These are phyloP conservation scores for Aurelia sp. DNA, from an alignment of 30 jellyfish, hydroid and myxozoan species.

Conservation along the genomic window DNA sequence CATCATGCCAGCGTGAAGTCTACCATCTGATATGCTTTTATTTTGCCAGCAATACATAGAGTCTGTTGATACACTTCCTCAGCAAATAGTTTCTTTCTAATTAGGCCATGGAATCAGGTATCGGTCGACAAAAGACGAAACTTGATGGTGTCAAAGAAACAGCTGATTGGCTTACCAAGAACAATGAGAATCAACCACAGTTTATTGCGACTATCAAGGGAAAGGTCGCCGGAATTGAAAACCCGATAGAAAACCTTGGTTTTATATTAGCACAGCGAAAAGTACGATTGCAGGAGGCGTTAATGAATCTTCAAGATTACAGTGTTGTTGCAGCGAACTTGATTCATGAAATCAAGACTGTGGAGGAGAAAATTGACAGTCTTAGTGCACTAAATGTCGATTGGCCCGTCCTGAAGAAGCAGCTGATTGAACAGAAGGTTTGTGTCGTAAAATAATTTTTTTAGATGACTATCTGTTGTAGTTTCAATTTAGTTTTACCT, in stretches of 20 bases:
- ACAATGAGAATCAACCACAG: conserved; percentile 80
- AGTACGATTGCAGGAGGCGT: conserved; percentile 70
- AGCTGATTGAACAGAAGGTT: conserved; percentile 72
- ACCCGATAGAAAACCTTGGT: conserved; percentile 74
- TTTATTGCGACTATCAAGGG: conserved; percentile 80
- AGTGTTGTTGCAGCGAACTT: conserved; percentile 68
- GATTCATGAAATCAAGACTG: conserved; percentile 51
- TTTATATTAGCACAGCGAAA: conserved; percentile 67
- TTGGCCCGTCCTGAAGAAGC: conserved; percentile 75
- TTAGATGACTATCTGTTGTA: no score
- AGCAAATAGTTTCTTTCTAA: no score
- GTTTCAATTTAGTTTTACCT: no score
- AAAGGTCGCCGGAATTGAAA: conserved; percentile 58
- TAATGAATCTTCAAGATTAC: conserved; percentile 71
- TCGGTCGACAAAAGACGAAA: conserved; percentile 64
- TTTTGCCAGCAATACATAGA: no score
- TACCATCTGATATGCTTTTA: no score
- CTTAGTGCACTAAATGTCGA: conserved; percentile 73
- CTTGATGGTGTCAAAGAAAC: conserved; percentile 72
- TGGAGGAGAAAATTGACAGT: conserved; percentile 24
- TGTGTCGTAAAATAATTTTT: neutral
- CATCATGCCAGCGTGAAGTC: no score
- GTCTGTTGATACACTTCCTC: no score
- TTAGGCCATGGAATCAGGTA: conserved; percentile 74
- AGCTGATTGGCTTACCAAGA: conserved; percentile 81